These are phyloP conservation scores for Calliopum simillimum DNA, from an alignment of 2,888 invertebrate species.

Conservation along the genomic window DNA sequence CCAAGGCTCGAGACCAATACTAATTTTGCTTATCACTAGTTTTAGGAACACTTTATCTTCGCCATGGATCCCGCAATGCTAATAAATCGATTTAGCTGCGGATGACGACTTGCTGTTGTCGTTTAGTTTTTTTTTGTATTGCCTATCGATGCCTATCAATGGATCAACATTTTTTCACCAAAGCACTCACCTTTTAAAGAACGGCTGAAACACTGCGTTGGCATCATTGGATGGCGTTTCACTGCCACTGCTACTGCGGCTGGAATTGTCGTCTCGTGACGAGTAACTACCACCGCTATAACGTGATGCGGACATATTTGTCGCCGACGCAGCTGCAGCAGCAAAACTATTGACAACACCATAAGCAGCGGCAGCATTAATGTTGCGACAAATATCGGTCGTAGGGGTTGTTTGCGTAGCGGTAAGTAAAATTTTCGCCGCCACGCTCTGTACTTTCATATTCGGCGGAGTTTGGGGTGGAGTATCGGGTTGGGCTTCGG, in stretches of 20 bases:
- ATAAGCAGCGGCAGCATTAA: conserved; percentile 49
- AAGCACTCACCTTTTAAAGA: conserved; percentile 83
- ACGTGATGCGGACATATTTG: conserved; percentile 51
- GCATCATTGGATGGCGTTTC: conserved; percentile 23
- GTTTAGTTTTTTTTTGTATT: no score
- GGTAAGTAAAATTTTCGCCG: conserved; percentile 78
- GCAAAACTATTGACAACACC: conserved; percentile 31
- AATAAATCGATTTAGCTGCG: no score
- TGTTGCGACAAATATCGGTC: conserved; percentile 69
- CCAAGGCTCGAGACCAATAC: no score
- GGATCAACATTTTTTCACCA: conserved; percentile 9
- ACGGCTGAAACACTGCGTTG: conserved; percentile 81
- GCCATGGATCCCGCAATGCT: no score
- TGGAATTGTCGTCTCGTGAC: conserved; percentile 57
- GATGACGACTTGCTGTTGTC: no score
- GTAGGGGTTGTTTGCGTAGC: conserved; percentile 72
- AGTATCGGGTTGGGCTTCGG: conserved; percentile 87
- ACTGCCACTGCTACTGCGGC: conserved; percentile 54
- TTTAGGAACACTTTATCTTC: no score
- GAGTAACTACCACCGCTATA: conserved; percentile 62
- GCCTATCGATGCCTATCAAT: no score
- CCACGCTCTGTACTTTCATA: conserved; percentile 88
- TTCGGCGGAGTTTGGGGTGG: conserved; percentile 95
- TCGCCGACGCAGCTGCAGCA: conserved; percentile 44
- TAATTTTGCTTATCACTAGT: no score